Conservation (phyloP, 2,797 vertebrate species). For the Coluber constrictor region DNA sequence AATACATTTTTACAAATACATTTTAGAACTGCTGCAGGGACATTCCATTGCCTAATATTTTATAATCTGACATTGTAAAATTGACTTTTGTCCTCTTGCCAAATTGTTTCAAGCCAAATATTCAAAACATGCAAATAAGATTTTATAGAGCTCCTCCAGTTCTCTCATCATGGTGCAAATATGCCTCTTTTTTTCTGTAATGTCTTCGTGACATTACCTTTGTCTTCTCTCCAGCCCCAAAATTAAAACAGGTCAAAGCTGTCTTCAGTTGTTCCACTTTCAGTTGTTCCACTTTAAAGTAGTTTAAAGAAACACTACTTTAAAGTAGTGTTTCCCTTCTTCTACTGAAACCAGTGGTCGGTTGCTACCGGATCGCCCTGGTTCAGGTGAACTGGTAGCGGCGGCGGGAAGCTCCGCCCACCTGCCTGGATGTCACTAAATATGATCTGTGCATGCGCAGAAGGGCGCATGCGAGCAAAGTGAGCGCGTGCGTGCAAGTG, state of each 20-base stretch:
- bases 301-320: no score
- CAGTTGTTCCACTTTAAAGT: background rate
- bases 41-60: background rate
- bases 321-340: background rate
- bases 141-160: background rate
- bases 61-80: background rate
- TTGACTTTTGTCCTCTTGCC: background rate
- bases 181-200: background rate
- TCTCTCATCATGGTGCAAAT: background rate
- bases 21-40: background rate
- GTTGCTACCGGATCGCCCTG: no score
- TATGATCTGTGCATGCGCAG: no score
- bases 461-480: no score
- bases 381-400: no score
- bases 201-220: background rate
- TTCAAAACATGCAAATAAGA: background rate
- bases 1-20: background rate
- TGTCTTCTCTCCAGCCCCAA: background rate
- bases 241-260: background rate
- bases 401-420: no score
- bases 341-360: background rate
- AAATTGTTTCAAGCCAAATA: background rate
- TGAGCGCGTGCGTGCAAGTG: no score
- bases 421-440: no score
- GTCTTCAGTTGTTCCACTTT: background rate